Evolutionary conservation across 92 coral and sea anemone genomes (phyloP).

Genomic region (Epizoanthus ramosus): DNA sequence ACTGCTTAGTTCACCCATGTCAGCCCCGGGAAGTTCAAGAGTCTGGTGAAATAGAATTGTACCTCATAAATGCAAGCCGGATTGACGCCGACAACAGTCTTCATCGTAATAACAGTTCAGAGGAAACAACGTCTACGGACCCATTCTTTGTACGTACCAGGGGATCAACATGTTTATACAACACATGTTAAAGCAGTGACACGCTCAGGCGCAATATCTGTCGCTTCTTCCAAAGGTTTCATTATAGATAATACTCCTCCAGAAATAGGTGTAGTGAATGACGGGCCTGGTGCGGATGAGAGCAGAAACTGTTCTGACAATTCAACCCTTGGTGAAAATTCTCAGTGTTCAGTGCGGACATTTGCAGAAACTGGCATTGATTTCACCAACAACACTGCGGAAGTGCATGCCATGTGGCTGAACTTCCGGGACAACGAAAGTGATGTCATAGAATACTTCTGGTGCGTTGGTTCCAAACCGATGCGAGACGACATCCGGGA

Average conservation of each 20-base stretch:
- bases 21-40: too few relatives aligned
- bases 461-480: constrained; percentile 86
- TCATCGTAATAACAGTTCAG: too few relatives aligned
- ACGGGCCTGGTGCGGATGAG: constrained; percentile 70
- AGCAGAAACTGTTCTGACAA: constrained; percentile 78
- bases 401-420: constrained; percentile 86
- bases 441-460: constrained; percentile 79
- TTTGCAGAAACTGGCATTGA: constrained; percentile 80
- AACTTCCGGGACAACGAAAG: constrained; percentile 91
- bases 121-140: too few relatives aligned
- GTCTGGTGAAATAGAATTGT: too few relatives aligned
- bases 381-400: constrained; percentile 76
- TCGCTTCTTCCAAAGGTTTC: constrained; percentile 57
- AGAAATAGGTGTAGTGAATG: constrained; percentile 62
- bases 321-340: constrained; percentile 76
- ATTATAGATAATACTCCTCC: constrained; percentile 82
- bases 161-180: too few relatives aligned
- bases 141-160: too few relatives aligned
- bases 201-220: too few relatives aligned
- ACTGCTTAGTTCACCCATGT: too few relatives aligned
- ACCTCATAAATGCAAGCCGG: too few relatives aligned
- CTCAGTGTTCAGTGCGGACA: constrained; percentile 82
- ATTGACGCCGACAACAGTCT: too few relatives aligned
- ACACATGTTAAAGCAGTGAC: too few relatives aligned
- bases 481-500: constrained; percentile 77